phyloP scores from a whole-genome alignment of 2,113 vertebrate species.

The Tinamus guttatus region DNA sequence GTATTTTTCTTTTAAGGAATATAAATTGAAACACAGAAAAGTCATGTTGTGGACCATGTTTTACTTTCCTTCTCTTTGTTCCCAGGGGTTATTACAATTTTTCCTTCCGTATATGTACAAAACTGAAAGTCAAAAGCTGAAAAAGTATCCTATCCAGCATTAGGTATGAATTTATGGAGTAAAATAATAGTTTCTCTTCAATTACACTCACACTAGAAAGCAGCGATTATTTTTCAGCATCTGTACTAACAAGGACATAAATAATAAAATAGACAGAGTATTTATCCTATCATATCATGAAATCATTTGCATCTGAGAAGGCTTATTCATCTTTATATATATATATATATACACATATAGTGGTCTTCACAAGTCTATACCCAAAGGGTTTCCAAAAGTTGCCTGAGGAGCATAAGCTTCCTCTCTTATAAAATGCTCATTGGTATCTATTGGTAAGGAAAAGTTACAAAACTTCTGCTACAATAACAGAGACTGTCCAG shows the following conservation, averaged over 20 bases:
- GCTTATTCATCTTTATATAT: not conserved
- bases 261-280: not conserved
- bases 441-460: not conserved
- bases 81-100: not conserved
- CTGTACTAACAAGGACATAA: not conserved
- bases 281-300: not conserved
- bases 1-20: not conserved
- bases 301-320: not conserved
- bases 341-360: too few species aligned
- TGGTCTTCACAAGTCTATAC: accelerated
- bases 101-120: not conserved
- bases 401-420: not conserved
- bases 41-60: not conserved
- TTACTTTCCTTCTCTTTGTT: not conserved
- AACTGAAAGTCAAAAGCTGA: not conserved
- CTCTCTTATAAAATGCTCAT: not conserved
- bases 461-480: not conserved
- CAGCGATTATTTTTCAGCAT: not conserved
- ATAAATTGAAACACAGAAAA: not conserved
- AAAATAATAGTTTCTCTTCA: not conserved
- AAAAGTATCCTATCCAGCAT: not conserved
- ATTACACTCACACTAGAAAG: not conserved
- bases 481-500: not conserved
- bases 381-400: not conserved
- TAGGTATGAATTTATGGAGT: not conserved